Conservation (phyloP, 1,140 invertebrate genomes). For the Aphaenogaster rudis region DNA sequence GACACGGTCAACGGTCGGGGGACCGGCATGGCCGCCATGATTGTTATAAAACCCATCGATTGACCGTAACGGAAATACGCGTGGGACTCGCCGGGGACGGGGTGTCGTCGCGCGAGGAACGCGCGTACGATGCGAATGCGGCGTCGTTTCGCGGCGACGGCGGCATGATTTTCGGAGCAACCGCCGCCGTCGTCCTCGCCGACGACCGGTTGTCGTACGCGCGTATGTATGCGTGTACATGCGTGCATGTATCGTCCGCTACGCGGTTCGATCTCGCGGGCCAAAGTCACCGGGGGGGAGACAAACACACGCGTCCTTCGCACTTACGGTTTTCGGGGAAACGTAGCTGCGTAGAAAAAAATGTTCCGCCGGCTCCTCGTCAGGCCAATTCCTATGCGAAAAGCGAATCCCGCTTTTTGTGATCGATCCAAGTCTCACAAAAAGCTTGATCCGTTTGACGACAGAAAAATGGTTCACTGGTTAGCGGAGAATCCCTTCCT, state of each 20-base stretch:
- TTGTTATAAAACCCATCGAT: slow-evolving; percentile 82
- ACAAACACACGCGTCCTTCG: slow-evolving; percentile 57
- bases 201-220: slow-evolving; percentile 61
- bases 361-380: slow-evolving; percentile 65
- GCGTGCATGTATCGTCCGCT: slow-evolving; percentile 69
- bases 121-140: neutral
- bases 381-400: slow-evolving; percentile 86
- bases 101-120: neutral
- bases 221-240: neutral
- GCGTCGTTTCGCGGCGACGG: neutral
- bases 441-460: slow-evolving; percentile 87
- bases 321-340: slow-evolving; percentile 76
- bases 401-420: slow-evolving; percentile 88
- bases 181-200: neutral
- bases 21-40: slow-evolving; percentile 83
- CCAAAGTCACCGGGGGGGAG: slow-evolving; percentile 49
- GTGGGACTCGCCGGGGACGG: neutral
- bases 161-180: neutral
- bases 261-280: slow-evolving; percentile 19
- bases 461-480: slow-evolving; percentile 84
- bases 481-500: slow-evolving; percentile 78
- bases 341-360: slow-evolving; percentile 67
- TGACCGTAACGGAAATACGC: slow-evolving; percentile 69
- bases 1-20: neutral
- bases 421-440: slow-evolving; percentile 87